A percentile compares a stretch with the other conserved stretches of the same genome.
Evolutionary conservation across 2,888 invertebrate genomes (phyloP).

Genomic region (Mimas tiliae): DNA sequence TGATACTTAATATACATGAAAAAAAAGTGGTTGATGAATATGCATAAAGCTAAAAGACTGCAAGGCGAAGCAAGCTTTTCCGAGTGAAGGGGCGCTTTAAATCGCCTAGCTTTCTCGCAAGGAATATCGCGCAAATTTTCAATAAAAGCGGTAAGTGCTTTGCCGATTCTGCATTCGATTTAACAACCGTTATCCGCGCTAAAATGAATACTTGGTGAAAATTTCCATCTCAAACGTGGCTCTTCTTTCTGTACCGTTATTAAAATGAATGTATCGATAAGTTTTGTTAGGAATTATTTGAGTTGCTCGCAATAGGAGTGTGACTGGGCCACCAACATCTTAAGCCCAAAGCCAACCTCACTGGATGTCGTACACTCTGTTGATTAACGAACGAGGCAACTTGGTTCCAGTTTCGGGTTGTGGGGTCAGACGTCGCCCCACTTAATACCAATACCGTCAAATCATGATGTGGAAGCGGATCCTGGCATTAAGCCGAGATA

Average conservation of each 20-base stretch:
- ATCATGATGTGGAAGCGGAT: too few species aligned
- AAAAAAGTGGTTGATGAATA: constrained; percentile 14
- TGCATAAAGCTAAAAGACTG: constrained; percentile 21
- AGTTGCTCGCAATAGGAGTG: too few species aligned
- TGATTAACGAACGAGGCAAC: too few species aligned
- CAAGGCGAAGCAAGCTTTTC: constrained; percentile 17
- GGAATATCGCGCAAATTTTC: constrained; percentile 20
- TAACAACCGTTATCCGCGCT: constrained; percentile 12
- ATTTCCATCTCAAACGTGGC: constrained; percentile 5
- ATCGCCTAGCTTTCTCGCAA: constrained; percentile 16
- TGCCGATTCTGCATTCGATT: constrained; percentile 19
- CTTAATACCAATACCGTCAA: too few species aligned
- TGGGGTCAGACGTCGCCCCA: too few species aligned
- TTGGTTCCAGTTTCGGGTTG: too few species aligned
- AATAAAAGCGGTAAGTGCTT: constrained; percentile 11
- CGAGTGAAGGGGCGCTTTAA: constrained; percentile 17
- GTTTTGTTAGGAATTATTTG: too few species aligned
- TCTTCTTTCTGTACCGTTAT: neutral
- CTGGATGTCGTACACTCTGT: too few species aligned
- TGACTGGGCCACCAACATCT: too few species aligned
- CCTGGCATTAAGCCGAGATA: too few species aligned
- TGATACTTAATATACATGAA: constrained; percentile 1
- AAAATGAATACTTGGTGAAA: neutral
- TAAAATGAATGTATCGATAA: neutral
- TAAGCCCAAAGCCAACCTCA: too few species aligned